Evolutionary conservation across 2,113 vertebrate genomes (phyloP).

Genomic region (Gorsachius goisagi): DNA sequence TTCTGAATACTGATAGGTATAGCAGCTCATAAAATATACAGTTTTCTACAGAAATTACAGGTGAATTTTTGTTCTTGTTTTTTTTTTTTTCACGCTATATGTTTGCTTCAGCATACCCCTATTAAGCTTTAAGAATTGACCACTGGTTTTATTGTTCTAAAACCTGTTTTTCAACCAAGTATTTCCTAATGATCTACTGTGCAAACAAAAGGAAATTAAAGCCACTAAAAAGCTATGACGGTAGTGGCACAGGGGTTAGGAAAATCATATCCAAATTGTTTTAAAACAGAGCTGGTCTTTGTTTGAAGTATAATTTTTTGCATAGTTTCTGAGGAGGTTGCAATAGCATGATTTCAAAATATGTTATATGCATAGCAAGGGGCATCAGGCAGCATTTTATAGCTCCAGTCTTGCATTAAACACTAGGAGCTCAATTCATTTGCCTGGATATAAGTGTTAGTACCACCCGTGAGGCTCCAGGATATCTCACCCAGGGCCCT

Average conservation of each 20-base stretch:
- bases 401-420: neutral
- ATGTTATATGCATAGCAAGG: neutral
- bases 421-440: neutral
- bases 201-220: neutral
- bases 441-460: rapidly evolving
- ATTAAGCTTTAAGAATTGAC: neutral
- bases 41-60: neutral
- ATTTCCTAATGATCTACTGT: neutral
- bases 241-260: neutral
- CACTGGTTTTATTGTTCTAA: neutral
- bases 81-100: neutral
- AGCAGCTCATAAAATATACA: neutral
- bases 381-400: neutral
- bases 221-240: neutral
- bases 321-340: neutral
- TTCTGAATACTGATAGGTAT: neutral
- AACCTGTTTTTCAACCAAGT: neutral
- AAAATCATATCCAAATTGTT: neutral
- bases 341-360: neutral
- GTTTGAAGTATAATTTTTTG: neutral
- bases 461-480: neutral
- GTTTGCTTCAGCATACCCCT: neutral
- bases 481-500: neutral
- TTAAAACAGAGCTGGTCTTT: neutral
- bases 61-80: neutral